Conservation (phyloP, 1,140 invertebrate species). For the Musca domestica region DNA sequence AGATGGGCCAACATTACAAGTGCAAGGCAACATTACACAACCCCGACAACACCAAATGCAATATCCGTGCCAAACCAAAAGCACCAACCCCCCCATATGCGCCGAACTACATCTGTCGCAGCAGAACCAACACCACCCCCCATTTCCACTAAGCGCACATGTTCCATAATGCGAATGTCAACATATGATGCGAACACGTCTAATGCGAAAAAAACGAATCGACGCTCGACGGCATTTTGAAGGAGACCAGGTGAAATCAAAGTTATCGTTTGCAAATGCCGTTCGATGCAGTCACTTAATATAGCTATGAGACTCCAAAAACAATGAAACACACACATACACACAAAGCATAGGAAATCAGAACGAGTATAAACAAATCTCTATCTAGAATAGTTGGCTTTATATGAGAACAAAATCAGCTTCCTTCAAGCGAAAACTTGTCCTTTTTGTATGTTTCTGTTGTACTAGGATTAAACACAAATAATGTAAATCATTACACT, state of each 20-base stretch:
- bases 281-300: background rate
- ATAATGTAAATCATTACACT: too few relatives aligned
- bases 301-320: background rate
- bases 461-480: too few relatives aligned
- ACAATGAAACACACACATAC: background rate
- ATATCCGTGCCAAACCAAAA: slow-evolving; percentile 16
- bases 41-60: background rate
- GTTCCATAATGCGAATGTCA: slow-evolving; percentile 50
- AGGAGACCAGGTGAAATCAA: background rate
- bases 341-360: too few relatives aligned
- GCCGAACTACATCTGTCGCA: slow-evolving; percentile 19
- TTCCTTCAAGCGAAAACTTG: too few relatives aligned
- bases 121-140: background rate
- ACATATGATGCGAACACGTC: slow-evolving; percentile 29
- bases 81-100: slow-evolving; percentile 14
- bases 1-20: slow-evolving; percentile 38
- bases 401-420: too few relatives aligned
- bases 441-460: too few relatives aligned
- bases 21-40: too few relatives aligned
- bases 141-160: slow-evolving; percentile 35
- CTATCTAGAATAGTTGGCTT: too few relatives aligned
- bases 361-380: too few relatives aligned
- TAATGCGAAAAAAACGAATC: slow-evolving; percentile 36
- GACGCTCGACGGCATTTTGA: slow-evolving; percentile 53
- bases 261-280: slow-evolving; percentile 1